Evolutionary conservation across 2,113 vertebrate species (phyloP).

Genomic region (Silurus meridionalis): DNA sequence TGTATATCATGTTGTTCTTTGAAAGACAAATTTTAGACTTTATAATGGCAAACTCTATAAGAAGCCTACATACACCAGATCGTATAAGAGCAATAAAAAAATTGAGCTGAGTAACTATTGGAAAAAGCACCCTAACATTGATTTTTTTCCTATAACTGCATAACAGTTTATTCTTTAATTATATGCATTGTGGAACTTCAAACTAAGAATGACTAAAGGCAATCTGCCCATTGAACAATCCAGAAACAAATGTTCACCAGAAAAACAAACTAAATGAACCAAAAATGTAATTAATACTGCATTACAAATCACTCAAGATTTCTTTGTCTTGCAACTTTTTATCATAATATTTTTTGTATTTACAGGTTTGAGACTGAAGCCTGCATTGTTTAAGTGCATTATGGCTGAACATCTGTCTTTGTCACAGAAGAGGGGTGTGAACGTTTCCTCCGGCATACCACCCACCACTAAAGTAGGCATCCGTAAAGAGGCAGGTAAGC

Average conservation of each 20-base stretch:
- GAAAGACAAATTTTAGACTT: background rate
- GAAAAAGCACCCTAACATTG: background rate
- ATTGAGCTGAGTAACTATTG: background rate
- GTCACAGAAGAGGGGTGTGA: background rate
- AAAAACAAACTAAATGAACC: background rate
- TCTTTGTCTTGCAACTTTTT: background rate
- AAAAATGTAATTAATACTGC: background rate
- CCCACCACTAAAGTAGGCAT: background rate
- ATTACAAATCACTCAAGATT: background rate
- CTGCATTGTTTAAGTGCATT: background rate
- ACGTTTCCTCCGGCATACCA: background rate
- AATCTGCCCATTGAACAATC: background rate
- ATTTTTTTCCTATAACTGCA: background rate
- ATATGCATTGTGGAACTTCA: background rate
- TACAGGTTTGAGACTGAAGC: background rate
- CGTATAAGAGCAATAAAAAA: background rate
- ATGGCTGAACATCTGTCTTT: slow-evolving; percentile 2
- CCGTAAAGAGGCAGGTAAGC: background rate
- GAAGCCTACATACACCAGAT: background rate
- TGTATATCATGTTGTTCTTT: background rate
- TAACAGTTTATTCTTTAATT: background rate
- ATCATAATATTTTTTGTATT: background rate
- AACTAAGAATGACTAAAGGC: background rate
- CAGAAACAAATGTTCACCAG: background rate
- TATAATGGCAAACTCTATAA: too few relatives aligned